Conservation (phyloP, 1,140 invertebrate genomes). For the Lepidurus apus region DNA sequence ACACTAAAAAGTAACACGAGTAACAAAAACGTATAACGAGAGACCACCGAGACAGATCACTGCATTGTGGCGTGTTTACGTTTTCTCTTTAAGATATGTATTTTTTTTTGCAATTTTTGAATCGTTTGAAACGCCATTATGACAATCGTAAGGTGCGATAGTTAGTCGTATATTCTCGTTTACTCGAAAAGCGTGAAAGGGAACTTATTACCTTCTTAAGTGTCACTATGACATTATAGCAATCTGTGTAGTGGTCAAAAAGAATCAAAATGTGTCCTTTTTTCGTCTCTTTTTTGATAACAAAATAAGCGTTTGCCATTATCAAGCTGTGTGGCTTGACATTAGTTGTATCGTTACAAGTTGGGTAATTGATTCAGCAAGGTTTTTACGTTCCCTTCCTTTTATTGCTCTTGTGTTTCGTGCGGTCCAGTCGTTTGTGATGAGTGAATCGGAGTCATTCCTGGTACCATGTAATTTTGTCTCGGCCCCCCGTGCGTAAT, state of each 20-base stretch:
- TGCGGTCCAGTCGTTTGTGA: not conserved
- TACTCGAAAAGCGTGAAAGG: too few relatives aligned
- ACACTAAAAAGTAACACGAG: not conserved
- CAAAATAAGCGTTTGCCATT: not conserved
- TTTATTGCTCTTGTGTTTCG: not conserved
- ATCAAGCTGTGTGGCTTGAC: not conserved
- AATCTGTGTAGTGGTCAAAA: too few relatives aligned
- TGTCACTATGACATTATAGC: too few relatives aligned
- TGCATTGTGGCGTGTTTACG: too few relatives aligned
- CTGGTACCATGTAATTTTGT: not conserved
- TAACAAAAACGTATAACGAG: not conserved
- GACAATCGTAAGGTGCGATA: too few relatives aligned
- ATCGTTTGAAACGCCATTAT: too few relatives aligned
- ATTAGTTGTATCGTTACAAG: not conserved
- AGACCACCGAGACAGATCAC: too few relatives aligned
- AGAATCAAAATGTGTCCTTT: too few relatives aligned
- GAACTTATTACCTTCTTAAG: too few relatives aligned
- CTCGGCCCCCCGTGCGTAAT: not conserved
- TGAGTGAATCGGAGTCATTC: not conserved
- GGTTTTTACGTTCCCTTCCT: not conserved
- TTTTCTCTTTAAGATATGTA: too few relatives aligned
- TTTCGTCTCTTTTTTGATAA: not conserved
- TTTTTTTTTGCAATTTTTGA: too few relatives aligned
- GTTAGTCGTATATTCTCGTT: too few relatives aligned
- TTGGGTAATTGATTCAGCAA: slow-evolving; percentile 1